Evolutionary conservation across 2,113 vertebrate genomes (phyloP), one percentile per base, ranked within the genome.

Genomic region (Sylvietta virens): DNA sequence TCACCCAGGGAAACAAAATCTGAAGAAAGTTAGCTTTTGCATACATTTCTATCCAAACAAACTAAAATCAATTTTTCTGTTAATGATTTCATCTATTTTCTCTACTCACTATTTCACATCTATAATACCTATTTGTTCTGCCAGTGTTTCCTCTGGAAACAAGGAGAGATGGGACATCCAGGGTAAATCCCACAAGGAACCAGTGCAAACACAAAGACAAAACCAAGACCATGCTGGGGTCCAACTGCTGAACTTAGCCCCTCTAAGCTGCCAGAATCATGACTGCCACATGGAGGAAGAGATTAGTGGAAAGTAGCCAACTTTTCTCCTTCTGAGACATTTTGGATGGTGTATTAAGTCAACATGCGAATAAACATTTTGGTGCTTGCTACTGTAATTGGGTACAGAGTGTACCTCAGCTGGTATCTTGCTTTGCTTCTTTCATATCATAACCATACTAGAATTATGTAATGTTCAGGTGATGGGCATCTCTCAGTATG

Each of bases 191-290:
- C 47, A 26, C 0, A 3, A 72, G 6, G 17, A 17, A 80, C 10
- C 27, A 72, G 6, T 7, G 10, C 15, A 92, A 67, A 51, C 6
- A 51, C 0, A 0, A 71, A 79, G 6, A 10, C 24, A 82, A 71
- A 79, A 35, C 12, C 19, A 73, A 74, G 57, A 44, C 7, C 18
- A 19, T 1, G 0, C 4, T 0, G 2, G 11, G 8, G 21, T 37
- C 13, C 53, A 24, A 0, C 15, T 2, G 1, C 45, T 35, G 31
- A 31, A 15, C 20, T 79, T 37, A 56, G 14, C 21, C 35, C 4
- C 16, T 17, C 22, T 77, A 8, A 69, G n/a, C 11, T 53, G 11
- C 10, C 76, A 77, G 31, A 47, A 76, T 7, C 6, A 31, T 13
- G 35, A 48, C 7, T 60, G 31, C 2, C 19, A 28, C 2, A 0